These are phyloP conservation scores for Tor tambroides DNA, from an alignment of 2,113 vertebrate species.

Conservation along the genomic window DNA sequence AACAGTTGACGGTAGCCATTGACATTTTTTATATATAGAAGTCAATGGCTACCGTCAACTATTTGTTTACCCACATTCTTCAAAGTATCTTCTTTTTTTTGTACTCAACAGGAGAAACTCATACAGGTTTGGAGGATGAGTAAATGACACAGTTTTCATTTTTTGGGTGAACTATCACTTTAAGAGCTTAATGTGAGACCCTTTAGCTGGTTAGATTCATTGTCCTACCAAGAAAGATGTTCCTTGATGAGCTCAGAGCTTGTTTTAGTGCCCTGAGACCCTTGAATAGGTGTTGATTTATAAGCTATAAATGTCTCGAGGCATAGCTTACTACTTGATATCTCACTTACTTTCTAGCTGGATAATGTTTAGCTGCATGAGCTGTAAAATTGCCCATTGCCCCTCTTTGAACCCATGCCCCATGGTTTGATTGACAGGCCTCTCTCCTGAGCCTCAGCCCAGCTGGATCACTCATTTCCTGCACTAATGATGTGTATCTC, in stretches of 20 bases:
- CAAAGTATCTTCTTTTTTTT: too few species aligned
- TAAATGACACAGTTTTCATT: too few species aligned
- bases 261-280: background rate
- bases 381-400: background rate
- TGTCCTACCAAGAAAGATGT: background rate
- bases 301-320: background rate
- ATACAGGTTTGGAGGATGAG: too few species aligned
- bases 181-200: background rate
- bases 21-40: too few species aligned
- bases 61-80: too few species aligned
- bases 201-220: background rate
- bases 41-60: too few species aligned
- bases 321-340: background rate
- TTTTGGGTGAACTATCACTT: too few species aligned
- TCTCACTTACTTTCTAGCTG: background rate
- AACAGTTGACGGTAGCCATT: too few species aligned
- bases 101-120: too few species aligned
- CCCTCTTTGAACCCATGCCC: constrained; percentile 12
- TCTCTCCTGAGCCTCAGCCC: constrained; percentile 7
- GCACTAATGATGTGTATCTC: constrained; percentile 20
- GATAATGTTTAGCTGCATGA: background rate
- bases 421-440: constrained; percentile 25
- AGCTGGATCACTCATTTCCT: constrained; percentile 41
- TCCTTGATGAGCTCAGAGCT: background rate
- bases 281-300: background rate